These are phyloP conservation scores for Hydrotaea cyrtoneurina DNA, from an alignment of 2,888 invertebrate species.

Conservation along the genomic window DNA sequence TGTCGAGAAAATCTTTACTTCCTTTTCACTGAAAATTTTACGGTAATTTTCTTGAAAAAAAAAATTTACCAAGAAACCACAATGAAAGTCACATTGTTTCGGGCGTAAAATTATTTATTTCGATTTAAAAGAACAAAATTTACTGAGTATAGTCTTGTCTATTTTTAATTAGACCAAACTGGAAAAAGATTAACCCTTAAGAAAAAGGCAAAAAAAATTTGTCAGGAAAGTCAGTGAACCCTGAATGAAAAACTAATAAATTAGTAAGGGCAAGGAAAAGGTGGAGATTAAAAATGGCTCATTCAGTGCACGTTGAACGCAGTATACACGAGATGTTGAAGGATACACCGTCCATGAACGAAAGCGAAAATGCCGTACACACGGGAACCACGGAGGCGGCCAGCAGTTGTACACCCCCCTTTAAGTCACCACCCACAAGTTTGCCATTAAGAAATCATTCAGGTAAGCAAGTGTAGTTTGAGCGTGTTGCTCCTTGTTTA, in stretches of 20 bases:
- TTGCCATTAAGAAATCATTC: constrained; percentile 88
- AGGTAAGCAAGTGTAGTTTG: constrained; percentile 79
- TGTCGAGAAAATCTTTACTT: not conserved
- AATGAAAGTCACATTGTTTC: not conserved
- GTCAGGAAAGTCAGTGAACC: constrained; percentile 36
- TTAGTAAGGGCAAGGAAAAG: not conserved
- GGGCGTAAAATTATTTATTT: no score
- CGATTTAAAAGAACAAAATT: no score
- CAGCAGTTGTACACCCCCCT: constrained; percentile 80
- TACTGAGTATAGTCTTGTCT: not conserved
- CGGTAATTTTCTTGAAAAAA: constrained; percentile 36
- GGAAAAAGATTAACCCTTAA: not conserved
- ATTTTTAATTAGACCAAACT: not conserved
- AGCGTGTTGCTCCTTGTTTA: not conserved
- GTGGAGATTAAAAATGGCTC: constrained; percentile 70
- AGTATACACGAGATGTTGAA: constrained; percentile 92
- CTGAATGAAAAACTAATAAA: not conserved
- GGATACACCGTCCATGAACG: constrained; percentile 89
- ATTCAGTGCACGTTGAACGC: constrained; percentile 76
- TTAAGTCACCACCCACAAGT: constrained; percentile 84
- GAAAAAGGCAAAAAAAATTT: constrained; percentile 35
- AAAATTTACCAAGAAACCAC: constrained; percentile 7
- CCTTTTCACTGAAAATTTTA: constrained; percentile 34
- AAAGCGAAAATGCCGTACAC: constrained; percentile 88
- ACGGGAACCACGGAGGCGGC: constrained; percentile 85